Conservation (phyloP, 53 echinoderm and acorn worm genomes). For the Echinarachnius parma region DNA sequence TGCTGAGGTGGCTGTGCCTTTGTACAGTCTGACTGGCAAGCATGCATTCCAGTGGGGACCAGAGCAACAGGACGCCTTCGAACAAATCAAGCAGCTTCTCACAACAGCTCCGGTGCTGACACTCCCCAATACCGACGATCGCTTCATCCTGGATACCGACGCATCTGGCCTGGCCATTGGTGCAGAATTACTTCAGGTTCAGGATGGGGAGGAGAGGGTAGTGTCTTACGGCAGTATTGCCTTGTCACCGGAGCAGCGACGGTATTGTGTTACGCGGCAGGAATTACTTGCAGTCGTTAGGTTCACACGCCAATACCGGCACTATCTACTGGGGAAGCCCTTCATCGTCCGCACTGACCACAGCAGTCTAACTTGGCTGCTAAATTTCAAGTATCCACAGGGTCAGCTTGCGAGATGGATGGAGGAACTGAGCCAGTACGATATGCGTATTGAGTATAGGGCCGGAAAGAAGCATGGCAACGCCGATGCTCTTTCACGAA, state of each 20-base stretch:
- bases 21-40: constrained; percentile 42
- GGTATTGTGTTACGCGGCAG: constrained; percentile 50
- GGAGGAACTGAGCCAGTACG: constrained; percentile 55
- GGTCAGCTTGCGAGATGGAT: constrained; percentile 53
- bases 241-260: constrained; percentile 35
- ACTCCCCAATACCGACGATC: no score
- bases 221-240: constrained; percentile 52
- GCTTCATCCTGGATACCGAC: no score
- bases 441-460: constrained; percentile 34
- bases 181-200: constrained; percentile 53
- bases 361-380: constrained; percentile 47
- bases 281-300: constrained; percentile 52
- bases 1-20: constrained; percentile 12
- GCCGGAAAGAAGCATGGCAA: constrained; percentile 37
- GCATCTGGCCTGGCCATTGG: constrained; percentile 47
- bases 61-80: constrained; percentile 51
- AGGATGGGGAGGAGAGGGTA: constrained; percentile 41
- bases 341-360: constrained; percentile 50
- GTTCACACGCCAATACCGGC: constrained; percentile 42
- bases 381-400: constrained; percentile 51
- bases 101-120: constrained; percentile 52
- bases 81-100: constrained; percentile 14
- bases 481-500: constrained; percentile 61
- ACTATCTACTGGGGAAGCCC: constrained; percentile 47
- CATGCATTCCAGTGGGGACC: constrained; percentile 19